Conservation (phyloP, 2,113 vertebrate genomes). For the Centropus bengalensis region DNA sequence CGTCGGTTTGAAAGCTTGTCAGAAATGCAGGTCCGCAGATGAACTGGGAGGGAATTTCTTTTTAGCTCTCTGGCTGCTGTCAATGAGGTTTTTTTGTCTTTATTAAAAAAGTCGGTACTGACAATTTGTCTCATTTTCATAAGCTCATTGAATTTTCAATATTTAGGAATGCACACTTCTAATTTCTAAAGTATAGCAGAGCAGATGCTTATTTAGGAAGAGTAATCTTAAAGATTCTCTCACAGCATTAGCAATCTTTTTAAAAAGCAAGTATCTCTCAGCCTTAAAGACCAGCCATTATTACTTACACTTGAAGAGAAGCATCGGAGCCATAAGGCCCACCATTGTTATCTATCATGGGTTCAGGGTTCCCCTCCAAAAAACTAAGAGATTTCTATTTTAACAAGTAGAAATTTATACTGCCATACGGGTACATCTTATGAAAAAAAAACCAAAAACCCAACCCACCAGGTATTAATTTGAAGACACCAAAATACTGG, state of each 20-base stretch:
- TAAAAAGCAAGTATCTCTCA: background rate
- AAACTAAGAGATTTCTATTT: background rate
- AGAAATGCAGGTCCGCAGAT: background rate
- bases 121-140: background rate
- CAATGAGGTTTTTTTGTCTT: background rate
- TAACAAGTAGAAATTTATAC: background rate
- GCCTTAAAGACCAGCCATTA: background rate
- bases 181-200: background rate
- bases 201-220: background rate
- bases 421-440: background rate
- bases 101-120: background rate
- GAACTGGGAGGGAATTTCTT: background rate
- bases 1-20: background rate
- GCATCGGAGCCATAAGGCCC: background rate
- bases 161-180: background rate
- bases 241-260: background rate
- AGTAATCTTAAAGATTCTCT: background rate
- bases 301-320: background rate
- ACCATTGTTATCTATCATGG: background rate
- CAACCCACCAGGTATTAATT: background rate
- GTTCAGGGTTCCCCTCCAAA: background rate
- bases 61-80: background rate
- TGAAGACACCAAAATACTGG: background rate
- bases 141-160: background rate
- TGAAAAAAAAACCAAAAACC: background rate